A percentile compares a stretch with the other conserved stretches of the same genome.
Evolutionary conservation across 2,113 vertebrate species (phyloP).

Genomic region (Rhagologus leucostigma): DNA sequence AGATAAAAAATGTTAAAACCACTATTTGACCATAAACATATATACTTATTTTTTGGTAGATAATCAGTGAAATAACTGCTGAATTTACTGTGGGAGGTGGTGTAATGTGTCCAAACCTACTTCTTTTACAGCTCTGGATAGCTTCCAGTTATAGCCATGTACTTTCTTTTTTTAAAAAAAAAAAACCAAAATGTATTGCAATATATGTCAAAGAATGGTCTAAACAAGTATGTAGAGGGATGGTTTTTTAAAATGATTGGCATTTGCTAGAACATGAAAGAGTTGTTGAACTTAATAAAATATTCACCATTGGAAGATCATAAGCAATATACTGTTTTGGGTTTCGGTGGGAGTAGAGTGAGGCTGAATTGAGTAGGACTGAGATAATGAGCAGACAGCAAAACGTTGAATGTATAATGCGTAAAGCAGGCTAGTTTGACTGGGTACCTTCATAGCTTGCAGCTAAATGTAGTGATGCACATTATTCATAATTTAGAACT

Average conservation of each 20-base stretch:
- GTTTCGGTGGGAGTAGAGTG: background rate
- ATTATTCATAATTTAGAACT: constrained; percentile 21
- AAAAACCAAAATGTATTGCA: background rate
- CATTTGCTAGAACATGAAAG: background rate
- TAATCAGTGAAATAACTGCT: background rate
- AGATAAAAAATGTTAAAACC: background rate
- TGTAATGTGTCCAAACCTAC: background rate
- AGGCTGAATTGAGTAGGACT: background rate
- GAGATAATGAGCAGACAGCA: background rate
- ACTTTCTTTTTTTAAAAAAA: background rate
- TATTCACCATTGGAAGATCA: background rate
- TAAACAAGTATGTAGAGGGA: background rate
- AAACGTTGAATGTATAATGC: background rate
- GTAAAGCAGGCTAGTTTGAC: background rate
- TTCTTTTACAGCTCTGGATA: background rate
- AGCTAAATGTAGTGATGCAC: background rate
- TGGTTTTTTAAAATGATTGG: background rate
- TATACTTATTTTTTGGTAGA: background rate
- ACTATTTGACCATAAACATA: background rate
- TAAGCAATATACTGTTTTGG: background rate
- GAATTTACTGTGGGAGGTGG: background rate
- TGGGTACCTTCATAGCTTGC: background rate
- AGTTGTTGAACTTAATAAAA: background rate
- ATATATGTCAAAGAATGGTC: background rate
- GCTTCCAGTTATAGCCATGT: background rate